These are phyloP conservation scores for Nudaria mundana DNA, from an alignment of 2,888 invertebrate species.

Conservation along the genomic window DNA sequence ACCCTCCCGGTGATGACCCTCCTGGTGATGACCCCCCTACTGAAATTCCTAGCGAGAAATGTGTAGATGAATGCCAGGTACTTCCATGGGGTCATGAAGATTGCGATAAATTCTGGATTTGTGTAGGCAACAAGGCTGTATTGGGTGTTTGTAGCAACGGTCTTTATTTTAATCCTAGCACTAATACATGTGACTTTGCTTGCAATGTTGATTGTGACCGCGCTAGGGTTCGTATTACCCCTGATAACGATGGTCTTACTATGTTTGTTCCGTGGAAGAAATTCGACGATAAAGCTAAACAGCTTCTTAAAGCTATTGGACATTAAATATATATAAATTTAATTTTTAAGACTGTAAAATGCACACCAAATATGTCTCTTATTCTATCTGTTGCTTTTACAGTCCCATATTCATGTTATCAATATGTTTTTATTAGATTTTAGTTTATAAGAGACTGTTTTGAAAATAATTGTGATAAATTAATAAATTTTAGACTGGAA, in stretches of 20 bases:
- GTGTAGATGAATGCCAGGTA: constrained; percentile 49
- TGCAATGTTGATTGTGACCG: constrained; percentile 53
- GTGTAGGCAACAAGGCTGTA: constrained; percentile 41
- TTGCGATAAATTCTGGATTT: constrained; percentile 66
- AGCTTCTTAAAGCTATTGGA: constrained; percentile 6
- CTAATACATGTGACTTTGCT: constrained; percentile 57
- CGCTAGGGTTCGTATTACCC: constrained; percentile 34
- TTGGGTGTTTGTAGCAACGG: constrained; percentile 57
- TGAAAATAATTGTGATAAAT: neutral
- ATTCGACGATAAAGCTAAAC: constrained; percentile 26
- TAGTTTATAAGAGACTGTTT: neutral
- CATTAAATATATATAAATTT: neutral
- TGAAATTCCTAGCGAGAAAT: constrained; percentile 19
- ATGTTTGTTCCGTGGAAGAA: constrained; percentile 54
- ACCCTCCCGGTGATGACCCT: neutral
- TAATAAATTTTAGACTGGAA: no score
- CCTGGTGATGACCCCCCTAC: neutral
- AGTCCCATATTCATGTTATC: neutral
- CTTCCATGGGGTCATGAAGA: constrained; percentile 61
- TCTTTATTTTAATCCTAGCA: constrained; percentile 56
- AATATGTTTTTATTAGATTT: neutral
- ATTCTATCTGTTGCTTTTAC: neutral
- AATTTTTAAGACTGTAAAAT: neutral
- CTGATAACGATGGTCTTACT: constrained; percentile 40
- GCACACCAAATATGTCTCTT: neutral